Evolutionary conservation across 2,797 vertebrate genomes (phyloP).

Genomic region (Emys orbicularis): DNA sequence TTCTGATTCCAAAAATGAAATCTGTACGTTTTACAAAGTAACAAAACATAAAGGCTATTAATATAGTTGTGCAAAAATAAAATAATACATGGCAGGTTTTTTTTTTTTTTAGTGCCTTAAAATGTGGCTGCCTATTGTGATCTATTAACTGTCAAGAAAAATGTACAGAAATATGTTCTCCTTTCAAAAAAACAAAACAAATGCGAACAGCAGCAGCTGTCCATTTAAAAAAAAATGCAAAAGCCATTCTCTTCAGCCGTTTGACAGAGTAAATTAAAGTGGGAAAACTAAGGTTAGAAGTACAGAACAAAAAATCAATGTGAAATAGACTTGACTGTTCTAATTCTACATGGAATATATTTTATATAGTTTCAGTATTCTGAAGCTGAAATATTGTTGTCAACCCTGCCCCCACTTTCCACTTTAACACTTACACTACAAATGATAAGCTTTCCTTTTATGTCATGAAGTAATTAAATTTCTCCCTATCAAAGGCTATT

Average conservation of each 20-base stretch:
- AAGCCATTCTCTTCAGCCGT: conserved; percentile 41
- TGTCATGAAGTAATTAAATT: not conserved
- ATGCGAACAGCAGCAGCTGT: conserved; percentile 67
- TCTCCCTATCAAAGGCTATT: not conserved
- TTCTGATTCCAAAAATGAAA: conserved; percentile 34
- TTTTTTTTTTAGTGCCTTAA: conserved; percentile 70
- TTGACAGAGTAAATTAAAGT: conserved; percentile 62
- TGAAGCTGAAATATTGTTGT: not conserved
- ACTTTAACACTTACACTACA: not conserved
- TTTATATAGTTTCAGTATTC: not conserved
- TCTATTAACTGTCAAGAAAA: conserved; percentile 82
- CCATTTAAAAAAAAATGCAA: conserved; percentile 62
- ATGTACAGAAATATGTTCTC: conserved; percentile 78
- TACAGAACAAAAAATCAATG: not conserved
- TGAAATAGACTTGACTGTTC: conserved; percentile 27
- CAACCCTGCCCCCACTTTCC: not conserved
- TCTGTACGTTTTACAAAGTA: conserved; percentile 2
- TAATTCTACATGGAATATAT: conserved; percentile 3
- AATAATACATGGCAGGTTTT: not conserved
- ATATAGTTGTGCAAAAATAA: conserved; percentile 33
- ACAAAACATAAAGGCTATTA: conserved; percentile 35
- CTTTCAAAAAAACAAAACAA: conserved; percentile 65
- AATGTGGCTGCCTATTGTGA: conserved; percentile 71
- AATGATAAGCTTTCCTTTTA: not conserved
- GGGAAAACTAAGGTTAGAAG: not conserved